These are phyloP conservation scores for Brienomyrus longianalis DNA, from an alignment of 2,113 vertebrate genomes.

Conservation along the genomic window DNA sequence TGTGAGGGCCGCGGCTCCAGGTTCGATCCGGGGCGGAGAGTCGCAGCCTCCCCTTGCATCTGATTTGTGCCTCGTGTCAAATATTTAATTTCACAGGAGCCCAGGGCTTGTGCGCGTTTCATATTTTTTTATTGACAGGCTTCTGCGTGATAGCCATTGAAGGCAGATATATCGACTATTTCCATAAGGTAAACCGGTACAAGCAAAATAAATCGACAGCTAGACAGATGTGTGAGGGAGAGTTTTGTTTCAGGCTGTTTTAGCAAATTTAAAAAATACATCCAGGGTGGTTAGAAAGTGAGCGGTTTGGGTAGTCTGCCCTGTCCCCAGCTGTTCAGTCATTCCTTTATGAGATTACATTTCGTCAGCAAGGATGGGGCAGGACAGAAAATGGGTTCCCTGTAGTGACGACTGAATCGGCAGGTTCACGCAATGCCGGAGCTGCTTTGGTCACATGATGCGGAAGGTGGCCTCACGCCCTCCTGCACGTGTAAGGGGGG, in stretches of 20 bases:
- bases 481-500: neutral
- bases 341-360: slow-evolving; percentile 28
- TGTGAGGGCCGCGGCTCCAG: neutral
- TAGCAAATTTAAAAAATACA: slow-evolving; percentile 44
- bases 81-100: slow-evolving; percentile 25
- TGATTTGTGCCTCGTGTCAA: slow-evolving; percentile 37
- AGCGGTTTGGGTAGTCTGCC: slow-evolving; percentile 27
- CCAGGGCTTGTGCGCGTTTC: slow-evolving; percentile 38
- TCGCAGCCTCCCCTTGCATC: neutral
- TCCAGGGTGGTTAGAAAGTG: slow-evolving; percentile 45
- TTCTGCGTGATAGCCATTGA: slow-evolving; percentile 62
- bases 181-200: slow-evolving; percentile 57
- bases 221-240: slow-evolving; percentile 59
- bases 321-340: slow-evolving; percentile 27
- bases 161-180: slow-evolving; percentile 57
- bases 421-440: neutral
- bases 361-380: slow-evolving; percentile 9
- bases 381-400: neutral
- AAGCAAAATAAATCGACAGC: slow-evolving; percentile 64
- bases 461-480: neutral
- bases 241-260: slow-evolving; percentile 60
- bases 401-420: neutral
- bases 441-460: too few relatives aligned
- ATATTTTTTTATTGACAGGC: slow-evolving; percentile 43
- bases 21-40: neutral